A percentile compares a stretch with the other conserved stretches of the same genome.
phyloP scores from a whole-genome alignment of 2,888 invertebrate genomes.

The Himalopsyche kuldschensis region DNA sequence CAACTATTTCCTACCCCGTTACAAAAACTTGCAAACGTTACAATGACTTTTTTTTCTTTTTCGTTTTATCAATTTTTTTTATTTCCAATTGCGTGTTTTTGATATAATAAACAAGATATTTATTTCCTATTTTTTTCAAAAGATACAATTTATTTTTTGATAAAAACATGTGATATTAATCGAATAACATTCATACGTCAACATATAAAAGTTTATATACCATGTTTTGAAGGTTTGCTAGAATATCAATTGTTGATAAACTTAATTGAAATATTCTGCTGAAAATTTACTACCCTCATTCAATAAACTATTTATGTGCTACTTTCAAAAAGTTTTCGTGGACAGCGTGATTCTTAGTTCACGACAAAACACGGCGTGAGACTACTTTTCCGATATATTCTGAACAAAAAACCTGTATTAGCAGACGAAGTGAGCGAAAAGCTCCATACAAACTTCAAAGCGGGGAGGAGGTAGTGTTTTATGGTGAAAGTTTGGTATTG shows the following conservation, averaged over 20 bases:
- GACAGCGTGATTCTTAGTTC: background rate
- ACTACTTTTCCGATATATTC: background rate
- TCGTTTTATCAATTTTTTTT: no score
- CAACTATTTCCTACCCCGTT: no score
- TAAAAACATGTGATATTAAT: no score
- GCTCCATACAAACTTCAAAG: background rate
- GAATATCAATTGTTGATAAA: background rate
- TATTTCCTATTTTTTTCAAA: no score
- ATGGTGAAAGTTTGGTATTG: background rate
- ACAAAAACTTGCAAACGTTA: no score
- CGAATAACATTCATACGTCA: no score
- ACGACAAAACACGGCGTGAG: background rate
- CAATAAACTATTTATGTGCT: background rate
- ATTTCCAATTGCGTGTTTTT: no score
- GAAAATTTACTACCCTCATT: background rate
- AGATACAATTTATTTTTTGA: no score
- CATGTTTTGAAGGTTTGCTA: no score
- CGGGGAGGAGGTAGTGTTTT: background rate
- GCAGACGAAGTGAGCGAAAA: background rate
- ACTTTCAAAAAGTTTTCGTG: background rate
- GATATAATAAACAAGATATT: no score
- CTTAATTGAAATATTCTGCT: background rate
- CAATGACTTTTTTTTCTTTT: no score
- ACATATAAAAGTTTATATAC: no score
- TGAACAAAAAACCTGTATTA: background rate